These are phyloP conservation scores for Neosilurus mollespiculum DNA, from an alignment of 2,797 vertebrate genomes.

Conservation along the genomic window DNA sequence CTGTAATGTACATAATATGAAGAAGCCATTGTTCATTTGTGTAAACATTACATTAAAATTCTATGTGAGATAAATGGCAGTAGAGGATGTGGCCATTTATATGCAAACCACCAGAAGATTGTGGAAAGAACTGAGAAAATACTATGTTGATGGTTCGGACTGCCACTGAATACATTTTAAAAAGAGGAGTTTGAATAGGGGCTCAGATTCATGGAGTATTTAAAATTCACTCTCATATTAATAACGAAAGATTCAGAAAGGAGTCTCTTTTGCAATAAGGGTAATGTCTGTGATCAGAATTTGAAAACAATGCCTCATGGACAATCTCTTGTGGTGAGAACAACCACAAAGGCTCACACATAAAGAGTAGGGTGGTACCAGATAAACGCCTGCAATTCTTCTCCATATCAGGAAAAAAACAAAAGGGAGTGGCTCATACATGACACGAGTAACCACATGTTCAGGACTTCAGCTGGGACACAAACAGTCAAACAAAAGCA, in stretches of 20 bases:
- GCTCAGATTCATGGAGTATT: not conserved
- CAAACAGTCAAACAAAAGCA: conserved; percentile 32
- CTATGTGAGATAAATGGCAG: not conserved
- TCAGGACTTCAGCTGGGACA: not conserved
- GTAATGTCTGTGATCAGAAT: not conserved
- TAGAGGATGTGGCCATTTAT: not conserved
- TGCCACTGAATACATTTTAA: not conserved
- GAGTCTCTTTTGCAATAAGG: too few relatives aligned
- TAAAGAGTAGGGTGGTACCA: conserved; percentile 9
- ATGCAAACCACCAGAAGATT: not conserved
- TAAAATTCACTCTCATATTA: not conserved
- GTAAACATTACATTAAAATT: not conserved
- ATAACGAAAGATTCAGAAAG: not conserved
- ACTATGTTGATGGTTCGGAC: not conserved
- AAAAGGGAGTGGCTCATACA: conserved; percentile 14
- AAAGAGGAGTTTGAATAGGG: not conserved
- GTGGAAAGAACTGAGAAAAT: not conserved
- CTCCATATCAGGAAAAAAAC: not conserved
- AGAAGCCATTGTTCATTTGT: not conserved
- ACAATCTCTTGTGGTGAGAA: not conserved
- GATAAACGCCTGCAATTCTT: not conserved
- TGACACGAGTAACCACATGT: conserved; percentile 27
- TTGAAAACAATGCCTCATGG: not conserved
- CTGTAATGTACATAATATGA: not conserved
- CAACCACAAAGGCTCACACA: not conserved